phyloP scores from a whole-genome alignment of 1,140 invertebrate species.

The Trichomalopsis sarcophagae region DNA sequence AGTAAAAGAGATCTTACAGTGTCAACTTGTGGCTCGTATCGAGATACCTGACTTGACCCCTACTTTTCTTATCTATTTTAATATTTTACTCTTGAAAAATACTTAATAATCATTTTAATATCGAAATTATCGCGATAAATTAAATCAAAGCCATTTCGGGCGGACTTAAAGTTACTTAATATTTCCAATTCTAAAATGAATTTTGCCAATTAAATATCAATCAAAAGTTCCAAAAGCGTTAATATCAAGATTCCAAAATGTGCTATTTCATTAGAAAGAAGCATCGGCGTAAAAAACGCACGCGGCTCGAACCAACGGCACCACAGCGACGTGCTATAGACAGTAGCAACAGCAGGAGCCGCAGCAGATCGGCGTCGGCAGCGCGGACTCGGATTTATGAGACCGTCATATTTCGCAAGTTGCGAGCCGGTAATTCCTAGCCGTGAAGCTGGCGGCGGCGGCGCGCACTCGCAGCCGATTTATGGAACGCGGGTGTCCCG shows the following conservation, averaged over 20 bases:
- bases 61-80: too few species aligned
- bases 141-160: too few species aligned
- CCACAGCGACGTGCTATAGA: neutral
- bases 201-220: neutral
- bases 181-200: too few species aligned
- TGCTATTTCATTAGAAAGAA: neutral
- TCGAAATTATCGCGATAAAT: too few species aligned
- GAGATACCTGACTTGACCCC: too few species aligned
- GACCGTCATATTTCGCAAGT: constrained; percentile 74
- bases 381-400: constrained; percentile 68
- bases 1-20: neutral
- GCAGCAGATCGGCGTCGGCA: constrained; percentile 55
- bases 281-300: neutral
- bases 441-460: constrained; percentile 54
- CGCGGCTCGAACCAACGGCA: neutral
- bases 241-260: neutral
- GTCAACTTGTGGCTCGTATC: neutral
- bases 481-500: constrained; percentile 73
- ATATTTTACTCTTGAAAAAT: too few species aligned
- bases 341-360: neutral
- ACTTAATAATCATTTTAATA: too few species aligned
- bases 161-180: too few species aligned
- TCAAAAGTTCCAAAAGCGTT: neutral
- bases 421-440: constrained; percentile 74
- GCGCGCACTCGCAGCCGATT: constrained; percentile 66